phyloP scores from a whole-genome alignment of 2,888 invertebrate species.

The Cephalotes varians region DNA sequence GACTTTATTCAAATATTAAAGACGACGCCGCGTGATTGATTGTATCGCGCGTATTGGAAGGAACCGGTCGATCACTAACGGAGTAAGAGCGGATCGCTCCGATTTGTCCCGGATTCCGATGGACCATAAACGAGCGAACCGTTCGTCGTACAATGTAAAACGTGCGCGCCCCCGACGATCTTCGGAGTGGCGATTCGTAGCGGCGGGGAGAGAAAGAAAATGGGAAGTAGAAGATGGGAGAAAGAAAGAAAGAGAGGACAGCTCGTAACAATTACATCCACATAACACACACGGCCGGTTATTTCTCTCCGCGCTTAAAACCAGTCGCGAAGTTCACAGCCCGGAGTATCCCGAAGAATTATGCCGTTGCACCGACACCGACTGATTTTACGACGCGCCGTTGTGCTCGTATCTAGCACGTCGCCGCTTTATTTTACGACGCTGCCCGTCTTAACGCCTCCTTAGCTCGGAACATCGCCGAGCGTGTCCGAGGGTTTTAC shows the following conservation, averaged over 20 bases:
- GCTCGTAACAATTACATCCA: constrained; percentile 68
- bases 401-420: constrained; percentile 74
- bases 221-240: not conserved
- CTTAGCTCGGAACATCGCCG: constrained; percentile 66
- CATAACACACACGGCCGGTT: constrained; percentile 43
- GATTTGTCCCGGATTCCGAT: constrained; percentile 66
- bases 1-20: not conserved
- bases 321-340: constrained; percentile 69
- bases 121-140: constrained; percentile 50
- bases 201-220: not conserved
- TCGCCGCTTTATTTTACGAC: constrained; percentile 75
- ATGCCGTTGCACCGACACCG: constrained; percentile 74
- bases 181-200: constrained; percentile 25
- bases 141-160: constrained; percentile 47
- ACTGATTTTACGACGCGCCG: constrained; percentile 75
- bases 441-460: constrained; percentile 76
- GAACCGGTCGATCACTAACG: constrained; percentile 46
- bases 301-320: constrained; percentile 56
- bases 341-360: constrained; percentile 69
- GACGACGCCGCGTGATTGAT: constrained; percentile 23
- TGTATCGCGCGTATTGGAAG: constrained; percentile 24
- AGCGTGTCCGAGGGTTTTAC: constrained; percentile 25
- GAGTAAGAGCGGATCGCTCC: constrained; percentile 24
- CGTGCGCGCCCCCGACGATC: constrained; percentile 36
- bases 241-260: constrained; percentile 28